Conservation (phyloP, 2,113 vertebrate species). For the Forbesichthys papilliferus region DNA sequence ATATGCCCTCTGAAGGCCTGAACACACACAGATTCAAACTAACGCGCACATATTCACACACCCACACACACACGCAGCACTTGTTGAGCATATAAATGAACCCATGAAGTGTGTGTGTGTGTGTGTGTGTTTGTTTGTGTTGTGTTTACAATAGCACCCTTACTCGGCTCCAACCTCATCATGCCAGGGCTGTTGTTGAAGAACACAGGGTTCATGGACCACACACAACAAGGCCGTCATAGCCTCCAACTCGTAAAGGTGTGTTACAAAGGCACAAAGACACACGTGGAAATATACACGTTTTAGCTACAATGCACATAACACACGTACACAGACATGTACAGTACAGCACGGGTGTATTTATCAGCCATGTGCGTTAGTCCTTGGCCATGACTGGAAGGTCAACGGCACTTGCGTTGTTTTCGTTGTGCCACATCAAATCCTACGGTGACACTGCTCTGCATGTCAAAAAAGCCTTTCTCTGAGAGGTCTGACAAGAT, state of each 20-base stretch:
- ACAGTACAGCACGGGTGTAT: neutral
- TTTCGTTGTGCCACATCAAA: slow-evolving; percentile 48
- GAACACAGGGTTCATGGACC: too few relatives aligned
- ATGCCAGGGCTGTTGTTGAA: too few relatives aligned
- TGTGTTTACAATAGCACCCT: too few relatives aligned
- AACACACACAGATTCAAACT: slow-evolving; percentile 1
- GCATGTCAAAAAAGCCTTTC: slow-evolving; percentile 54
- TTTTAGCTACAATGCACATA: neutral
- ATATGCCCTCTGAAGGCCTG: neutral
- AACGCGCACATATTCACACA: neutral
- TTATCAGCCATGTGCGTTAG: neutral
- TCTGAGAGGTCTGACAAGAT: slow-evolving; percentile 57
- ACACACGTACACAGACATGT: neutral
- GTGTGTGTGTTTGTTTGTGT: too few relatives aligned
- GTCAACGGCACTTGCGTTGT: slow-evolving; percentile 42
- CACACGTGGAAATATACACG: neutral
- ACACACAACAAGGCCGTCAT: too few relatives aligned
- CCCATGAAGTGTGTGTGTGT: neutral
- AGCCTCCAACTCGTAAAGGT: too few relatives aligned
- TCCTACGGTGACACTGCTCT: slow-evolving; percentile 42
- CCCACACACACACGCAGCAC: neutral
- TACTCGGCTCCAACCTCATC: too few relatives aligned
- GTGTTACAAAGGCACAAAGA: too few relatives aligned
- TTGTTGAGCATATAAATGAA: neutral
- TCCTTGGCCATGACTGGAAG: slow-evolving; percentile 30